These are phyloP conservation scores for Drosophila quinaria DNA, from an alignment of 2,888 invertebrate genomes.

Conservation along the genomic window DNA sequence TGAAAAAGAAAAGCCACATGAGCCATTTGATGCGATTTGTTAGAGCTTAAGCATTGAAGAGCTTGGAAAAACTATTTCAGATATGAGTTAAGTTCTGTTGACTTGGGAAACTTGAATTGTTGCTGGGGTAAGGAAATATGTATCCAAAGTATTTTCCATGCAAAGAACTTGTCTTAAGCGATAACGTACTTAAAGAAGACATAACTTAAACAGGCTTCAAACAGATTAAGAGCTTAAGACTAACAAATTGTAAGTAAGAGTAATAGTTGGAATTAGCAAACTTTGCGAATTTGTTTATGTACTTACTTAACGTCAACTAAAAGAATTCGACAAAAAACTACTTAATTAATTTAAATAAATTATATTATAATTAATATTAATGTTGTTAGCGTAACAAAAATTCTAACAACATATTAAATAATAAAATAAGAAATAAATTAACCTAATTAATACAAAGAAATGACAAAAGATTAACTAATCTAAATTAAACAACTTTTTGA, in stretches of 20 bases:
- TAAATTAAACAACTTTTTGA: too few species aligned
- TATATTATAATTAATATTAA: too few species aligned
- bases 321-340: too few species aligned
- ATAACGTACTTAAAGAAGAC: conserved; percentile 5
- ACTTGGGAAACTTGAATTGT: conserved; percentile 6
- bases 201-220: conserved; percentile 10
- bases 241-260: conserved; percentile 5
- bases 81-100: conserved; percentile 19
- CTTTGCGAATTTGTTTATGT: not conserved
- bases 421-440: too few species aligned
- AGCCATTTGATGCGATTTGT: conserved; percentile 61
- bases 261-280: conserved; percentile 2
- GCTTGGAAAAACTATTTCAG: conserved; percentile 35
- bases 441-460: too few species aligned
- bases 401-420: too few species aligned
- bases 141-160: conserved; percentile 22
- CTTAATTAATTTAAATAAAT: too few species aligned
- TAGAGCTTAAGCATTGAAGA: conserved; percentile 47
- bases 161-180: conserved; percentile 16
- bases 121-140: not conserved
- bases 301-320: not conserved
- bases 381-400: too few species aligned
- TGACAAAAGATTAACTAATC: too few species aligned
- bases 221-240: conserved; percentile 1
- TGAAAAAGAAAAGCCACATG: conserved; percentile 49